Evolutionary conservation across 2,888 invertebrate genomes (phyloP), one percentile per base, ranked within the genome.

Genomic region (Pecten maximus): DNA sequence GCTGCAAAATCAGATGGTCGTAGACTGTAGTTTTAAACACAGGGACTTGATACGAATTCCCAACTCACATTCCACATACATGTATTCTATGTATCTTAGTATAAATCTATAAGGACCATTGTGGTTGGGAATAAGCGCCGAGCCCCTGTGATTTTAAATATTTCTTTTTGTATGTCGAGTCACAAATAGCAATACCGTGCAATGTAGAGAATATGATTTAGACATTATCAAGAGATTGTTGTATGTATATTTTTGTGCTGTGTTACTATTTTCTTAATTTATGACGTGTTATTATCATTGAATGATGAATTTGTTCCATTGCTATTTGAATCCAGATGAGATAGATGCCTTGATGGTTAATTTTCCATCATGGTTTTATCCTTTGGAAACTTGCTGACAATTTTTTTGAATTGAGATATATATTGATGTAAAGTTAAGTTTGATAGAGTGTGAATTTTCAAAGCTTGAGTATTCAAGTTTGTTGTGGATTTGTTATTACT

Each of bases 181-280:
- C 74, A 74, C 28, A 74, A 74, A 74, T 74, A 74, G 74, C 74
- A 74, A 74, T 74, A 35, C 28, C 8, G 74, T 74, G 74, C 74
- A 74, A 74, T 74, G 74, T 74, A 74, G 74, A 74, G 28, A 2
- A n/a, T 60, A 60, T n/a, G 23, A 60, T 8, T 44, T 74, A 74
- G 74, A 74, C 74, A 74, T 74, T 28, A 74, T 12, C 10, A 74
- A 2, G 74, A 74, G 74, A 74, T 74, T 74, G 74, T 74, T 74
- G 35, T 74, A 23, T 74, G 35, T 74, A 74, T 74, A 74, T 74
- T 74, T 74, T 74, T 74, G 74, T 74, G 74, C 74, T 74, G 74
- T 74, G 74, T 74, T 74, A 74, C 35, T 10, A 74, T 35, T 74
- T 74, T 3, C 6, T 74, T 74, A 35, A 35, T 74, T 35, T 35